Conservation (phyloP, 2,797 vertebrate species). For the Pristis pectinata region DNA sequence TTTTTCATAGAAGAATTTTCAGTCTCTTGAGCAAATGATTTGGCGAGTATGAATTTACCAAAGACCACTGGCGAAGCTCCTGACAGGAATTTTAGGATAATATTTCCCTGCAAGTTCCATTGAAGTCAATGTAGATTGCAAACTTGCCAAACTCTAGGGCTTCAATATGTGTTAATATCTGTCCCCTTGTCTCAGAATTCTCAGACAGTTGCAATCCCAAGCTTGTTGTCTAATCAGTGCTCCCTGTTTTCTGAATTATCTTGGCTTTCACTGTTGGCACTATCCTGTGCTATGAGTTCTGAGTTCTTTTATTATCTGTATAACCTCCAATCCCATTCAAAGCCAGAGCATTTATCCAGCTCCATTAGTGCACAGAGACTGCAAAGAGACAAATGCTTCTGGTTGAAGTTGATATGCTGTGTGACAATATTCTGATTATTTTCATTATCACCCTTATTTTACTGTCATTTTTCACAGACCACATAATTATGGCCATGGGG, state of each 20-base stretch:
- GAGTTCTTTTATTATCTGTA: not conserved
- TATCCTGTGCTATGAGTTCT: not conserved
- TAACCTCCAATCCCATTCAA: not conserved
- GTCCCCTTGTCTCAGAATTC: not conserved
- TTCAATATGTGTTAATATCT: too few relatives aligned
- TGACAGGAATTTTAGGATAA: not conserved
- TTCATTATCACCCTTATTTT: constrained; percentile 21
- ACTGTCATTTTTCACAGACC: constrained; percentile 15
- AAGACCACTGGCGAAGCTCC: not conserved
- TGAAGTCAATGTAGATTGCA: not conserved
- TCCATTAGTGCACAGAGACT: not conserved
- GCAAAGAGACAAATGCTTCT: constrained; percentile 17
- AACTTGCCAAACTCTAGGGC: not conserved
- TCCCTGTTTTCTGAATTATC: not conserved
- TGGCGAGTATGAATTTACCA: not conserved
- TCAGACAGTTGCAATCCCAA: too few relatives aligned
- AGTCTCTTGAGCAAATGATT: not conserved
- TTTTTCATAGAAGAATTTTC: not conserved
- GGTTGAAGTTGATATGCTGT: constrained; percentile 27
- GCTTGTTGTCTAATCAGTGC: not conserved
- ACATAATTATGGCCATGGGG: constrained; percentile 31
- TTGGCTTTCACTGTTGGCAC: not conserved
- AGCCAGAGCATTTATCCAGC: not conserved
- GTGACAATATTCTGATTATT: constrained; percentile 16
- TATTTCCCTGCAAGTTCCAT: not conserved